Conservation (phyloP, 2,888 invertebrate genomes). For the Slavum lentiscoides region DNA sequence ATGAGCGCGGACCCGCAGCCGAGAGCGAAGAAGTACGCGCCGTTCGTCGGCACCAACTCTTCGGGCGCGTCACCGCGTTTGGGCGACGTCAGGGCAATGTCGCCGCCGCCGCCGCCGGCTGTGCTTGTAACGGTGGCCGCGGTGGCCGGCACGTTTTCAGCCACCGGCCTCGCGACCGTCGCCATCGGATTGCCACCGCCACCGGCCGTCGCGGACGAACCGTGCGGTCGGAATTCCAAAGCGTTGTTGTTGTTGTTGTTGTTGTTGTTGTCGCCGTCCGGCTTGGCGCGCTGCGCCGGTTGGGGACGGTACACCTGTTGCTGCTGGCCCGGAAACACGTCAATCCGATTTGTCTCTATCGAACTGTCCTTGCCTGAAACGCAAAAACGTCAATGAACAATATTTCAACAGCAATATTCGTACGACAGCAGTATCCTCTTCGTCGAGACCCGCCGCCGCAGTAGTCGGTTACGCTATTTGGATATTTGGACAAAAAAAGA, state of each 20-base stretch:
- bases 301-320: not conserved
- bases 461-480: no score
- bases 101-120: not conserved
- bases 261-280: not conserved
- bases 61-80: constrained; percentile 24
- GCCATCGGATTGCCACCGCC: no score
- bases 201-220: not conserved
- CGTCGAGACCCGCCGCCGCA: no score
- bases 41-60: constrained; percentile 28
- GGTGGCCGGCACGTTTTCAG: no score
- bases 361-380: constrained; percentile 26
- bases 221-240: not conserved
- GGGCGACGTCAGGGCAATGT: constrained; percentile 30
- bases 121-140: no score
- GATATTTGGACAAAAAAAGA: no score
- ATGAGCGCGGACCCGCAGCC: constrained; percentile 48
- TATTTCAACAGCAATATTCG: no score
- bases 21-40: constrained; percentile 43
- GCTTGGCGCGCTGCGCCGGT: not conserved
- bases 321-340: not conserved
- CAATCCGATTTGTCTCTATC: constrained; percentile 29
- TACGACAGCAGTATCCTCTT: no score
- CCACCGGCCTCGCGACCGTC: not conserved
- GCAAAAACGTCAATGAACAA: not conserved
- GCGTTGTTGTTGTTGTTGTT: not conserved